These are phyloP conservation scores for Girardinichthys multiradiatus DNA, from an alignment of 2,113 vertebrate species.

Conservation along the genomic window DNA sequence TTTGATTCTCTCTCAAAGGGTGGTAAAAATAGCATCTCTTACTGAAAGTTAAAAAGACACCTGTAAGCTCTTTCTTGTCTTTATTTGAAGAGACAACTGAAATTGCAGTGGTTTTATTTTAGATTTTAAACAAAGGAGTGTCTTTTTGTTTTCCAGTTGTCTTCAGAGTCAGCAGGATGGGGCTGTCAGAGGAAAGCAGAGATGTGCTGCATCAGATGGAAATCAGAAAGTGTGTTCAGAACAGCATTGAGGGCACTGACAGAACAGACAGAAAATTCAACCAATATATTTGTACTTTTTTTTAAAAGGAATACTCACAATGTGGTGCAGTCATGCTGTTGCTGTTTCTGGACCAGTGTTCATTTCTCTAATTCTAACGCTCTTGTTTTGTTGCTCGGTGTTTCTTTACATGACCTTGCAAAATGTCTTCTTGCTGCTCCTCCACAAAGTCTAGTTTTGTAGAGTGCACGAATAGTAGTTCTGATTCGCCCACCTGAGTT, in stretches of 20 bases:
- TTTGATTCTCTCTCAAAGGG: neutral
- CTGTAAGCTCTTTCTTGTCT: neutral
- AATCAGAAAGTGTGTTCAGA: slow-evolving; percentile 22
- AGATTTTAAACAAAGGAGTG: slow-evolving; percentile 2
- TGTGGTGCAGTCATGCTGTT: no score
- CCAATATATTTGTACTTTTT: no score
- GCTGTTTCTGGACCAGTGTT: no score
- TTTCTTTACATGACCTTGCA: no score
- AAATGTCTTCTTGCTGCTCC: no score
- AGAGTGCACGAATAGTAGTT: no score
- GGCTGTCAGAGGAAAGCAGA: slow-evolving; percentile 32
- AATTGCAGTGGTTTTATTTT: slow-evolving; percentile 1
- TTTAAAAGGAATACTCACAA: no score
- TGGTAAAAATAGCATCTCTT: neutral
- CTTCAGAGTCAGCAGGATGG: slow-evolving; percentile 37
- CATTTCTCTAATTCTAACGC: no score
- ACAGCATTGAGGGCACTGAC: neutral
- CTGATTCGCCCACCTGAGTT: no score
- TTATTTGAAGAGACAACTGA: slow-evolving; percentile 19
- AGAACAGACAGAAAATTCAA: neutral
- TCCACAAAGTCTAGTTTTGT: no score
- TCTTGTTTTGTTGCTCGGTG: no score
- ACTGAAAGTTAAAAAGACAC: neutral
- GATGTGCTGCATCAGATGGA: slow-evolving; percentile 53
- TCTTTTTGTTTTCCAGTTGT: slow-evolving; percentile 25